Evolutionary conservation across 2,113 vertebrate genomes (phyloP).

Genomic region (Chaetodon auriga): DNA sequence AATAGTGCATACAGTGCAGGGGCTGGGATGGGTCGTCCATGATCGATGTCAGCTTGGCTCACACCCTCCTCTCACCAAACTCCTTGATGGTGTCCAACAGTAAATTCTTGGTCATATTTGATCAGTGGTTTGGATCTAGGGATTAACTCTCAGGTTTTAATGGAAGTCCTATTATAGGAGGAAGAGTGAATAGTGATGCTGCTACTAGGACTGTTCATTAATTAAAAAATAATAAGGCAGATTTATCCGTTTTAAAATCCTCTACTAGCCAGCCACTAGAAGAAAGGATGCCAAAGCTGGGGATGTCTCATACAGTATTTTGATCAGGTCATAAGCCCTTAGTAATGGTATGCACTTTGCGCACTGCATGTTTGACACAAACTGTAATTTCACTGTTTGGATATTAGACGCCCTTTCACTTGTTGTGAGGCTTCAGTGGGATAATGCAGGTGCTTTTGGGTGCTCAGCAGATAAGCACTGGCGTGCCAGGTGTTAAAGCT

Average conservation of each 20-base stretch:
- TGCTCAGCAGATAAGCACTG: slow-evolving; percentile 76
- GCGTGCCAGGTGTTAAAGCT: slow-evolving; percentile 74
- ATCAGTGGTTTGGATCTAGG: not conserved
- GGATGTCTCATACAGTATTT: slow-evolving; percentile 10
- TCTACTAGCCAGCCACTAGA: not conserved
- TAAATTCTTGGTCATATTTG: not conserved
- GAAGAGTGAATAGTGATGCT: not conserved
- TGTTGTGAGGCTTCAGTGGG: slow-evolving; percentile 64
- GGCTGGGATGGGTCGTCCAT: no score
- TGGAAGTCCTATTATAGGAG: not conserved
- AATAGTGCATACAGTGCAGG: no score
- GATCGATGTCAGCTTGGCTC: no score
- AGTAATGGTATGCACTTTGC: slow-evolving; percentile 23
- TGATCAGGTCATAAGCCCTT: slow-evolving; percentile 24
- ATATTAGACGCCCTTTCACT: slow-evolving; percentile 64
- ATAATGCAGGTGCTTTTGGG: slow-evolving; percentile 74
- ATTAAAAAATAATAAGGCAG: not conserved
- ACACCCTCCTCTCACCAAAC: no score
- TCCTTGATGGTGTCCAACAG: no score
- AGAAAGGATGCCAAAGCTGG: not conserved
- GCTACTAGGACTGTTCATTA: not conserved
- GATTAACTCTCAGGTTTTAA: slow-evolving; percentile 11
- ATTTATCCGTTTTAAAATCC: slow-evolving; percentile 16
- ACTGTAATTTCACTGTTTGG: slow-evolving; percentile 52
- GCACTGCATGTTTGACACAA: slow-evolving; percentile 19